These are phyloP conservation scores for Butorides virescens DNA, from an alignment of 2,113 vertebrate genomes.

Conservation along the genomic window DNA sequence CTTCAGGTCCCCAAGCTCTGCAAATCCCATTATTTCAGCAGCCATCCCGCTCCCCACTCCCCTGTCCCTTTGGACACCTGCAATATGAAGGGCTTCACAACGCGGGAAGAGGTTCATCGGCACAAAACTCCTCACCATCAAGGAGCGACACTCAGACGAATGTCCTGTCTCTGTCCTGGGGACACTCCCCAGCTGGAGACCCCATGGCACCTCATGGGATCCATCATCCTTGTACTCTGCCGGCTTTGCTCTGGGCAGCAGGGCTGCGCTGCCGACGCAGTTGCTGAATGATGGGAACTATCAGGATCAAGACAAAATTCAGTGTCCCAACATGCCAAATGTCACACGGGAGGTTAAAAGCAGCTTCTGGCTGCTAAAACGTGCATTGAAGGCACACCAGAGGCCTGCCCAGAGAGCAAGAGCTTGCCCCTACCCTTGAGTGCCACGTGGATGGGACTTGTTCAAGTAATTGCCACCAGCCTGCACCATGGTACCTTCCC, in stretches of 20 bases:
- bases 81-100: neutral
- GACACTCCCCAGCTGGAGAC: neutral
- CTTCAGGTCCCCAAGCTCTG: neutral
- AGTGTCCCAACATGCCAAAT: neutral
- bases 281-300: neutral
- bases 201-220: neutral
- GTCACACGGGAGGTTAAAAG: neutral
- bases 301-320: neutral
- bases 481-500: neutral
- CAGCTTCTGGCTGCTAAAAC: neutral
- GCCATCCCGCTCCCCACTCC: neutral
- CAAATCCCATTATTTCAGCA: neutral
- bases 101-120: neutral
- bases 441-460: neutral
- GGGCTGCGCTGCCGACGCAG: neutral
- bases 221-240: neutral
- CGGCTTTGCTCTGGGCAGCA: neutral
- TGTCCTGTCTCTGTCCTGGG: neutral
- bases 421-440: neutral
- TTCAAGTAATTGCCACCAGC: neutral
- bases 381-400: rapidly evolving
- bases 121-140: neutral
- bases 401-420: neutral
- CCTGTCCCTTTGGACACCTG: neutral
- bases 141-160: neutral